Evolutionary conservation across 2,888 invertebrate species (phyloP).

Genomic region (Chromoteleia sp.): DNA sequence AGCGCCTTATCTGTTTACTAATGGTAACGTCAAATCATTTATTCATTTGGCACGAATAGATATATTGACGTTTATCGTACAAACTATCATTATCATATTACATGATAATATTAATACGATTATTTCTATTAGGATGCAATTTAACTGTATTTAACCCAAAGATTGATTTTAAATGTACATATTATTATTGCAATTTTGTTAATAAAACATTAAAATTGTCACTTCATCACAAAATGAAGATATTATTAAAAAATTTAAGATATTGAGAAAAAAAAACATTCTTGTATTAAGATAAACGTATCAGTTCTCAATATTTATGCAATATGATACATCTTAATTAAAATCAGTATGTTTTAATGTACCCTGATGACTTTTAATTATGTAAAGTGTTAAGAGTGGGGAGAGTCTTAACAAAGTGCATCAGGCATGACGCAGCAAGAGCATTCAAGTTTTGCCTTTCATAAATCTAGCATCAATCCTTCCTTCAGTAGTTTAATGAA

Average conservation of each 20-base stretch:
- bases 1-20: constrained; percentile 3
- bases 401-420: constrained; percentile 18
- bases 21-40: constrained; percentile 30
- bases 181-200: background rate
- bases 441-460: constrained; percentile 46
- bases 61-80: too few species aligned
- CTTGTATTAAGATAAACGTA: background rate
- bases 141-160: too few species aligned
- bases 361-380: constrained; percentile 40
- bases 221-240: background rate
- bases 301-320: background rate
- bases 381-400: constrained; percentile 41
- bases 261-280: background rate
- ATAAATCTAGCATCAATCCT: constrained; percentile 27
- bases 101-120: background rate
- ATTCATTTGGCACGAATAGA: constrained; percentile 21
- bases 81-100: background rate
- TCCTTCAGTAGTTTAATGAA: constrained; percentile 11
- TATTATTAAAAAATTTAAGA: background rate
- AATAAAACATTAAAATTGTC: background rate
- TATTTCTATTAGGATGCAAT: too few species aligned
- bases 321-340: constrained; percentile 1
- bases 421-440: constrained; percentile 53
- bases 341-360: constrained; percentile 5
- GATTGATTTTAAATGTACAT: background rate